Evolutionary conservation across 2,113 vertebrate species (phyloP).

Genomic region (Lampris megalopsis): DNA sequence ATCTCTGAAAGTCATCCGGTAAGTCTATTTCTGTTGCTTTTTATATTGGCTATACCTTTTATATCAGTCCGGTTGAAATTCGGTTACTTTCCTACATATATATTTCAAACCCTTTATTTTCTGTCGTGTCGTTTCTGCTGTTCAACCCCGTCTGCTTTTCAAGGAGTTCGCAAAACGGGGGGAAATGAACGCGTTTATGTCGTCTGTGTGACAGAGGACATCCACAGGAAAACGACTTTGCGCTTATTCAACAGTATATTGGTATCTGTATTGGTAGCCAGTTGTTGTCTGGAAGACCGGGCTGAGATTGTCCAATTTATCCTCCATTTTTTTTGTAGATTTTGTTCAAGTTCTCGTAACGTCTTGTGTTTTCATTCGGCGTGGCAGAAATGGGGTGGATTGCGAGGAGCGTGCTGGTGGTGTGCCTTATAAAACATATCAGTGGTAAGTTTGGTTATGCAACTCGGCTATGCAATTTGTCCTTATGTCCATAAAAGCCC

Average conservation of each 20-base stretch:
- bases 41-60: background rate
- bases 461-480: background rate
- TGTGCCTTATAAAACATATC: constrained; percentile 52
- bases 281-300: background rate
- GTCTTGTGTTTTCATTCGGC: constrained; percentile 2
- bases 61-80: background rate
- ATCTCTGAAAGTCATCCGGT: constrained; percentile 47
- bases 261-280: background rate
- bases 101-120: no score
- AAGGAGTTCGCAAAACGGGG: no score
- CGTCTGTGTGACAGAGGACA: no score
- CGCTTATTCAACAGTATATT: no score
- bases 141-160: no score
- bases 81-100: no score
- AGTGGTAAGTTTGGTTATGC: constrained; percentile 58
- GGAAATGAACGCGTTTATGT: no score
- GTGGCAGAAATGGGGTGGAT: constrained; percentile 59
- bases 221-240: no score
- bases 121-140: no score
- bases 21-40: constrained; percentile 42
- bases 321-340: background rate
- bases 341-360: background rate
- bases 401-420: constrained; percentile 49
- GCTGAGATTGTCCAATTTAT: background rate
- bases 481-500: background rate